Conservation (phyloP, 2,113 vertebrate species). For the Serilophus lunatus region DNA sequence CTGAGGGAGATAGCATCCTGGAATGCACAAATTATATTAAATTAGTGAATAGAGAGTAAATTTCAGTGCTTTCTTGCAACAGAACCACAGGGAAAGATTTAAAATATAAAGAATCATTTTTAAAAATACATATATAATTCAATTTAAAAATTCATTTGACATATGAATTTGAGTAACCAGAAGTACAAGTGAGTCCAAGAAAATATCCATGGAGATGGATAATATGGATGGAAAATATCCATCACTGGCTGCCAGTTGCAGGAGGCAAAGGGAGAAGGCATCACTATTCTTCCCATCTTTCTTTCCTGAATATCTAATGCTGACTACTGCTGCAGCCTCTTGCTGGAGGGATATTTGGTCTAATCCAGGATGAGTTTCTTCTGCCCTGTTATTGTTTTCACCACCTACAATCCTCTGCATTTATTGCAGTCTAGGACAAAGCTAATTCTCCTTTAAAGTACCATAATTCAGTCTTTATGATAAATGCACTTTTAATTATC, state of each 20-base stretch:
- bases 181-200: neutral
- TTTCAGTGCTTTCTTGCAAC: neutral
- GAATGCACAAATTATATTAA: neutral
- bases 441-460: neutral
- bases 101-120: neutral
- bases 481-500: neutral
- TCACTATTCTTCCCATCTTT: neutral
- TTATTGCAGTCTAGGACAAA: neutral
- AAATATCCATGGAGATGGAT: neutral
- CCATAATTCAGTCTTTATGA: neutral
- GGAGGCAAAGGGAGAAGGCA: neutral
- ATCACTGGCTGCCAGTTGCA: neutral
- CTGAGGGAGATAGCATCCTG: neutral
- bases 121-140: neutral
- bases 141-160: neutral
- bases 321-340: neutral
- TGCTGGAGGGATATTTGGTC: neutral
- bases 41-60: neutral
- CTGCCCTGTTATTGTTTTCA: neutral
- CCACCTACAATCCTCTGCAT: neutral
- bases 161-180: neutral
- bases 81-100: neutral
- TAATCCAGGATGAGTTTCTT: neutral
- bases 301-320: neutral
- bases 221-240: no score